A percentile compares a stretch with the other conserved stretches of the same genome.
Conservation (phyloP, 1,140 invertebrate genomes). For the Muscidifurax raptorellus region DNA sequence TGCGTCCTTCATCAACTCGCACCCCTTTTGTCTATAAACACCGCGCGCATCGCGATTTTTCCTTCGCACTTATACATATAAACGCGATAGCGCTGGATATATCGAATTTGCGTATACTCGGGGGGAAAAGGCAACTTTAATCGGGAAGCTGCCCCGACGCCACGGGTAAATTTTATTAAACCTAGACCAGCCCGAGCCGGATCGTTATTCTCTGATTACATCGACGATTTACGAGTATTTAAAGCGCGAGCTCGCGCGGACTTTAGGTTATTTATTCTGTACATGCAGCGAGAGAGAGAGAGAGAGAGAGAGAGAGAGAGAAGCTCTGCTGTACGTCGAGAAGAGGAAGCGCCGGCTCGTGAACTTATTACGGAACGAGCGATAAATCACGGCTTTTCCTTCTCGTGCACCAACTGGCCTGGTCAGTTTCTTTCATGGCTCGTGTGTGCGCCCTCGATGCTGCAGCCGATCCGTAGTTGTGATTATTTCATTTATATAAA, state of each 20-base stretch:
- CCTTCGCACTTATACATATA: not conserved
- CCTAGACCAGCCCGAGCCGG: constrained; percentile 8
- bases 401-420: constrained; percentile 20
- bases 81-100: not conserved
- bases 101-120: not conserved
- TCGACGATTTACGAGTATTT: constrained; percentile 61
- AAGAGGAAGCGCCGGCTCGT: constrained; percentile 15
- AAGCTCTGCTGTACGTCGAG: constrained; percentile 14
- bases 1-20: no score
- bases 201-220: constrained; percentile 63
- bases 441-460: not conserved
- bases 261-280: constrained; percentile 60
- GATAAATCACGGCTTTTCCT: constrained; percentile 46
- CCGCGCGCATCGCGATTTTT: not conserved
- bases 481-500: not conserved
- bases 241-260: constrained; percentile 52
- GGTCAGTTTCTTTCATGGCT: not conserved
- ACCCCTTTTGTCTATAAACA: not conserved
- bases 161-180: constrained; percentile 35
- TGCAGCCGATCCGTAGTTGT: no score
- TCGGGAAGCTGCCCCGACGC: not conserved
- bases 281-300: constrained; percentile 1
- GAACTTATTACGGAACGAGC: constrained; percentile 33
- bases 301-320: not conserved
- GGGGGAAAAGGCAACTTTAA: constrained; percentile 13